Evolutionary conservation across 2,888 invertebrate genomes (phyloP), one percentile per base, ranked within the genome.

Genomic region (Xestia c-nigrum): DNA sequence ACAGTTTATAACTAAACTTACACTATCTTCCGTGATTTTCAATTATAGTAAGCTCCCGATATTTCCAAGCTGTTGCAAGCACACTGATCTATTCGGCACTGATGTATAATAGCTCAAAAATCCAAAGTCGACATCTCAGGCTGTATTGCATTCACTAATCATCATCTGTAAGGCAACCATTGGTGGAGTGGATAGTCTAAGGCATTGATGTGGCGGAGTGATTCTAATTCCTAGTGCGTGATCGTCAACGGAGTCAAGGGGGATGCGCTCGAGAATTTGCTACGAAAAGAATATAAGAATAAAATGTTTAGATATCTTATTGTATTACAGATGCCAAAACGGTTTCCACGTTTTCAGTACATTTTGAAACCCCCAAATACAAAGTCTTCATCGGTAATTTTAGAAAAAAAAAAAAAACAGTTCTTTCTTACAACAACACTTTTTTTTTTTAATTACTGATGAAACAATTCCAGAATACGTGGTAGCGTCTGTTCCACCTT

Each of bases 141-240:
- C 71, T 69, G 71, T 85, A 80, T 76, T 77, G 81, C 75, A 80
- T 77, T 77, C 47, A 69, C 78, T 78, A 89, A 90, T 90, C 89
- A 90, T 90, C 89, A 90, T 91, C 82, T 89, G 88, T 94, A 95
- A 96, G 95, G 95, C 95, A 95, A 94, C 95, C 89, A 87, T 94
- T 92, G 95, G 95, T 94, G 90, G 92, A 91, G 92, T 93, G 90
- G 91, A 92, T 93, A 93, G 84, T 89, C 87, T 87, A 90, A 80
- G 77, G 85, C 85, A 90, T 93, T 92, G 92, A 93, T 92, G 91
- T 91, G 92, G 78, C 89, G 91, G 92, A 92, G 90, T 89, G 84
- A 83, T 80, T 85, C 78, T 85, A 84, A 91, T 91, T 90, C 85
- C 86, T 86, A 85, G 83, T 81, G 71, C 47, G 76, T 74, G 74